Conservation (phyloP, 2,888 invertebrate species). For the Calliopum simillimum region DNA sequence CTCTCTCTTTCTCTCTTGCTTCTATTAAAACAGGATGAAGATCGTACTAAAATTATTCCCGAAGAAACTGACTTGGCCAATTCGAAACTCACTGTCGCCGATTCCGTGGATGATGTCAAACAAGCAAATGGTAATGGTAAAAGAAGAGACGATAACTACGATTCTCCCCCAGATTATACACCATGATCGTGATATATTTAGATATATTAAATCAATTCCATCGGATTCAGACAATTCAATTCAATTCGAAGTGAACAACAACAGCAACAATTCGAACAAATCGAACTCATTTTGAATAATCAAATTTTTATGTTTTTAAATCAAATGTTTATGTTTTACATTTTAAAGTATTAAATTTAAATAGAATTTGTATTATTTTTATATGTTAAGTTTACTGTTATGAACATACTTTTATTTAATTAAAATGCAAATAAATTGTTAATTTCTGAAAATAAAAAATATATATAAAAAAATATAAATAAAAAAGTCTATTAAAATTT, state of each 20-base stretch:
- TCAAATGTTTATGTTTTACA: slow-evolving; percentile 3
- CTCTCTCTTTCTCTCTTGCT: background rate
- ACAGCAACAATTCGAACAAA: background rate
- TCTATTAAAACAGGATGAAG: slow-evolving; percentile 61
- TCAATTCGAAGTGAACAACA: background rate
- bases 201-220: background rate
- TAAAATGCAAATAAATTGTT: slow-evolving; percentile 27
- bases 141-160: slow-evolving; percentile 51
- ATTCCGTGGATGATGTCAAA: slow-evolving; percentile 39
- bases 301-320: slow-evolving; percentile 32
- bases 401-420: slow-evolving; percentile 29
- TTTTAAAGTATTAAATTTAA: slow-evolving; percentile 29
- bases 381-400: slow-evolving; percentile 30
- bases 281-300: slow-evolving; percentile 14
- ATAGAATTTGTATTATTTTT: slow-evolving; percentile 27
- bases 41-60: slow-evolving; percentile 73
- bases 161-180: slow-evolving; percentile 48
- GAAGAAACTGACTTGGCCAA: slow-evolving; percentile 69
- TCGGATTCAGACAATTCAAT: background rate
- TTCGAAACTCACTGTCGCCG: slow-evolving; percentile 54
- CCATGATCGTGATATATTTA: slow-evolving; percentile 54
- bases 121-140: slow-evolving; percentile 55
- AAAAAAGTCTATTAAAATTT: too few relatives aligned
- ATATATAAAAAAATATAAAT: too few relatives aligned
- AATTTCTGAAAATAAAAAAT: background rate